These are phyloP conservation scores for Thermophis baileyi DNA, from an alignment of 2,113 vertebrate genomes.

Conservation along the genomic window DNA sequence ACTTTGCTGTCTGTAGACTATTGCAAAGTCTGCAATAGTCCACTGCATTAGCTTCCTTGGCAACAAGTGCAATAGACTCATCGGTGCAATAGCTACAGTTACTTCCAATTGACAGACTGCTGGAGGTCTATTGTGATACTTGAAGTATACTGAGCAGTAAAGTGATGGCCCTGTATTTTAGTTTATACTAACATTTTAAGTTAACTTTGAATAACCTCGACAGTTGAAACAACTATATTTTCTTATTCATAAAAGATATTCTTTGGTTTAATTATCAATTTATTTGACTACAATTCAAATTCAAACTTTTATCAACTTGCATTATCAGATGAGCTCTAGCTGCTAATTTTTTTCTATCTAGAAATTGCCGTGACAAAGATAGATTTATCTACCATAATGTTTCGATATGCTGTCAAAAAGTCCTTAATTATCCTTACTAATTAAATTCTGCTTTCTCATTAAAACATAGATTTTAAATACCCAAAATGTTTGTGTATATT, in stretches of 20 bases:
- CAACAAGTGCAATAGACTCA: not conserved
- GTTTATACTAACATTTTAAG: not conserved
- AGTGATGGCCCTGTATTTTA: not conserved
- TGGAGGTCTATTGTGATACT: not conserved
- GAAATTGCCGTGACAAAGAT: not conserved
- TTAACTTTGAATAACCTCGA: not conserved
- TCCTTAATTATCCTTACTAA: not conserved
- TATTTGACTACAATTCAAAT: not conserved
- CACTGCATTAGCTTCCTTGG: not conserved
- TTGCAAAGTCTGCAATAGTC: not conserved
- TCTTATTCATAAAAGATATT: not conserved
- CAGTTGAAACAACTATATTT: not conserved
- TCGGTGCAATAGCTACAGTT: not conserved
- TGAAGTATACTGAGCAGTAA: not conserved
- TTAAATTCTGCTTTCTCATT: not conserved
- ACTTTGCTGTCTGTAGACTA: not conserved
- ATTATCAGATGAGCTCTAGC: not conserved
- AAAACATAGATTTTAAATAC: not conserved
- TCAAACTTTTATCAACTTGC: not conserved
- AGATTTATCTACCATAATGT: not conserved
- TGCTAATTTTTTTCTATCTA: not conserved
- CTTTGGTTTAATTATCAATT: not conserved
- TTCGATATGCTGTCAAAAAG: not conserved
- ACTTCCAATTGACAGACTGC: not conserved
- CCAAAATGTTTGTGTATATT: not conserved